Base-by-base conservation (phyloP, 1,140 invertebrate genomes). In the Nasonia longicornis region DNA sequence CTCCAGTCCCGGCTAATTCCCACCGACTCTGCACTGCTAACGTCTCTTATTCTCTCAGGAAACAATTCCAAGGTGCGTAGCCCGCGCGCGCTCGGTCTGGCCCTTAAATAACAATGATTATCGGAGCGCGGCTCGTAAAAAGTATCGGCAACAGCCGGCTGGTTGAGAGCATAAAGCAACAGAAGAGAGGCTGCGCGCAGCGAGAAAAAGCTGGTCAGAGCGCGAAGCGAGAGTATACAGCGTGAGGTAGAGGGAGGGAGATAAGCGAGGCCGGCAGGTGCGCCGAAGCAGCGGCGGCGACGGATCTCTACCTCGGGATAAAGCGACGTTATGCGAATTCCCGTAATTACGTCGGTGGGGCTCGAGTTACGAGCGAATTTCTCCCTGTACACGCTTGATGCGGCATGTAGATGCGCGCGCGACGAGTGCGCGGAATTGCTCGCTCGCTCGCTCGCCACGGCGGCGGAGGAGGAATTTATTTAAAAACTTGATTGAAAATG, bases 271-370 rank as follows among this genome's bases (percentile, higher is more conserved):
- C 42, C 42, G 85, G 86, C 88, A 88, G 88, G 88, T 87, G 86
- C 87, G 87, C 77, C 84, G 83, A 84, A 85, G 86, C 74, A 84
- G 82, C 85, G 82, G 82, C 74, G 22, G 79, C 71, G 63, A n/a
- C 12, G 20, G 79, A 69, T n/a, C 70, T 72, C 31, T n/a, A n/a
- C 20, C 52, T 82, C 82, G 83, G 84, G 85, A 83, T 82, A 84
- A 85, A 85, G 85, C 85, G 85, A 83, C 84, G 80, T 85, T 85
- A 85, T 83, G 72, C 77, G 87, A 82, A 86, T 87, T 87, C 87
- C 84, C 86, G 85, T 87, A 89, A 89, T 89, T 87, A 88, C 85
- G 82, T 75, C 78, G 70, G 80, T 84, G 71, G 48, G 66, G 71
- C 79, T 71, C 84, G 83, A 86, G 85, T 84, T 86, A 87, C 84